Conservation (phyloP, 2,888 invertebrate species). For the Chrysolina americana region DNA sequence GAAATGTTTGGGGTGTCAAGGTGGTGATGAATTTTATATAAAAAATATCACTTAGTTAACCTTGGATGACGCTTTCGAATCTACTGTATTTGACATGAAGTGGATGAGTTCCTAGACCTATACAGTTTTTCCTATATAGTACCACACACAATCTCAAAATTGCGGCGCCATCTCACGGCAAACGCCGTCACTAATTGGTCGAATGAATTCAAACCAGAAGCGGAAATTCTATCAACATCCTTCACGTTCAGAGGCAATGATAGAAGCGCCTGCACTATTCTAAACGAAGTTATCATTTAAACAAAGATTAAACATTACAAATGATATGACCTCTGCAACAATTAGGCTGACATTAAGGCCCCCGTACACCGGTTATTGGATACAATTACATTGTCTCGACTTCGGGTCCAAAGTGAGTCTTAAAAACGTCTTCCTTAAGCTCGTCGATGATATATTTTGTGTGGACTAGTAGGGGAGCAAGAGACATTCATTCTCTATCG, state of each 20-base stretch:
- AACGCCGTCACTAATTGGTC: slow-evolving; percentile 29
- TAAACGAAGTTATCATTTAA: slow-evolving; percentile 66
- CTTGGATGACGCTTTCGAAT: no score
- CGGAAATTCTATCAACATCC: slow-evolving; percentile 53
- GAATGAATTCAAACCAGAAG: slow-evolving; percentile 26
- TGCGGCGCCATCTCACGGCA: slow-evolving; percentile 7
- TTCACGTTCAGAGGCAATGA: slow-evolving; percentile 39
- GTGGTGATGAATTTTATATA: no score
- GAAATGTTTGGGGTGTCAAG: no score
- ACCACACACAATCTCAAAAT: no score
- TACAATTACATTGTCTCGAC: slow-evolving; percentile 63
- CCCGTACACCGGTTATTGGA: slow-evolving; percentile 66
- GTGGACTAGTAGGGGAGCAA: no score
- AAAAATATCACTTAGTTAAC: no score
- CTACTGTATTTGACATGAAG: no score
- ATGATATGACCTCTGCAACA: slow-evolving; percentile 70
- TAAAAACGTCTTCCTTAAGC: slow-evolving; percentile 48
- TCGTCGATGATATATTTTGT: background rate
- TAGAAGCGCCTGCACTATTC: slow-evolving; percentile 36
- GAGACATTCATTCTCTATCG: no score
- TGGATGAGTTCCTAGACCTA: no score
- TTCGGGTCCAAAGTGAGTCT: slow-evolving; percentile 58
- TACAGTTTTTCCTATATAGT: no score
- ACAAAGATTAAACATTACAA: slow-evolving; percentile 70
- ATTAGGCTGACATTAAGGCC: slow-evolving; percentile 66